Evolutionary conservation across 2,797 vertebrate species (phyloP).

Genomic region (Pipistrellus nathusii): DNA sequence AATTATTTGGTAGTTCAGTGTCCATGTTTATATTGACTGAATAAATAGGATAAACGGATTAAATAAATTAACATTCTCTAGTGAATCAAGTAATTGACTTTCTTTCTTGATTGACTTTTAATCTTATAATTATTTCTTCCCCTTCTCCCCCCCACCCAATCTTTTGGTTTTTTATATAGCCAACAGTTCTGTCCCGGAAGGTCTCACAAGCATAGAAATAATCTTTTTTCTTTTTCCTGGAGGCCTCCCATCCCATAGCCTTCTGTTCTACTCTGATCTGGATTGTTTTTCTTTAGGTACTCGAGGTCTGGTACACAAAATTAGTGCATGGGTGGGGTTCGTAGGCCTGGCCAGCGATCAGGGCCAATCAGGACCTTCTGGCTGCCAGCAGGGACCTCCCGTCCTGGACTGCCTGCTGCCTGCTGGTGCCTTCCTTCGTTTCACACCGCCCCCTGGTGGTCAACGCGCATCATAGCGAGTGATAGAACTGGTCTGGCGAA

Average conservation of each 20-base stretch:
- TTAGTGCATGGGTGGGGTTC: too few species aligned
- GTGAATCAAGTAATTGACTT: not conserved
- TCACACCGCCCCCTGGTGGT: too few species aligned
- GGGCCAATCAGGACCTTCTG: too few species aligned
- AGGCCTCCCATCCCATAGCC: not conserved
- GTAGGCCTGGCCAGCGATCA: too few species aligned
- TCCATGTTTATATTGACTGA: not conserved
- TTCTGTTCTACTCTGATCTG: conserved; percentile 5
- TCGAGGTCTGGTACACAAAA: too few species aligned
- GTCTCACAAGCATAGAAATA: not conserved
- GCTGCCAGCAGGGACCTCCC: too few species aligned
- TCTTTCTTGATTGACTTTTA: conserved; percentile 26
- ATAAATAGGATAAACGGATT: not conserved
- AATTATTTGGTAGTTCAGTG: conserved; percentile 40
- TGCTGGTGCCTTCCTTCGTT: too few species aligned
- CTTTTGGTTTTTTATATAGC: not conserved
- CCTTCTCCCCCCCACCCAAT: not conserved
- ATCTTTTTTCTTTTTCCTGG: not conserved
- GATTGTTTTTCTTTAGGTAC: not conserved
- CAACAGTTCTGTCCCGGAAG: not conserved
- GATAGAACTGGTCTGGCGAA: too few species aligned
- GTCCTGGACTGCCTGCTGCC: too few species aligned
- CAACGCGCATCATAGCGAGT: too few species aligned
- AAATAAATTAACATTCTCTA: conserved; percentile 39
- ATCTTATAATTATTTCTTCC: not conserved